Percentiles rank a stretch among this genome's conserved stretches.
Evolutionary conservation across 2,113 vertebrate species (phyloP).

Genomic region (Agapornis roseicollis): DNA sequence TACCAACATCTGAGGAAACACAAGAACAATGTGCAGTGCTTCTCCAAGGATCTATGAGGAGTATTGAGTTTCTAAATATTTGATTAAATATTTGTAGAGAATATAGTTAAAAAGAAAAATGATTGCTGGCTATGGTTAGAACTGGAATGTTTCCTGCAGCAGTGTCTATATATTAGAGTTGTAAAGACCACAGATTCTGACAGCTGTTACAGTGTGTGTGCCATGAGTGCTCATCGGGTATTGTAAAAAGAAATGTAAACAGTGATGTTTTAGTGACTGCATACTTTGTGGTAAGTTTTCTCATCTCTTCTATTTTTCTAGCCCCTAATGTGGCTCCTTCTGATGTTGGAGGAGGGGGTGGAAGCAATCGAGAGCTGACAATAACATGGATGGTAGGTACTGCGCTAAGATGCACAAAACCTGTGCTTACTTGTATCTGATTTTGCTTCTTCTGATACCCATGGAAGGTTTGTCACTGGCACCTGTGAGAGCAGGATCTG

Average conservation of each 20-base stretch:
- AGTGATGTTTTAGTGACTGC: not conserved
- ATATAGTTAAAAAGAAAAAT: not conserved
- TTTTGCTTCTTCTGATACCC: not conserved
- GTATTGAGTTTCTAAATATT: not conserved
- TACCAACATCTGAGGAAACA: not conserved
- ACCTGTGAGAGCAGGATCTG: not conserved
- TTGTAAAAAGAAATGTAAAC: constrained; percentile 7
- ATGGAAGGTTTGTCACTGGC: not conserved
- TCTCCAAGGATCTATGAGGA: not conserved
- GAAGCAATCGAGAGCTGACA: constrained; percentile 89
- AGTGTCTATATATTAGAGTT: constrained; percentile 69
- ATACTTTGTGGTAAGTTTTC: not conserved
- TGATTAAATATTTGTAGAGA: not conserved
- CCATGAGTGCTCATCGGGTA: constrained; percentile 33
- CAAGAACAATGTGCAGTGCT: not conserved
- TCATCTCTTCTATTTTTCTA: constrained; percentile 72
- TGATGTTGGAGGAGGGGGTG: constrained; percentile 90
- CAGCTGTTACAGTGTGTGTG: constrained; percentile 42
- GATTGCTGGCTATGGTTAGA: not conserved
- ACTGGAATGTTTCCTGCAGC: not conserved
- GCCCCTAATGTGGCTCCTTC: constrained; percentile 95
- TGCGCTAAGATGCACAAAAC: not conserved
- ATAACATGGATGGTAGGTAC: constrained; percentile 93
- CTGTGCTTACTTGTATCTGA: not conserved
- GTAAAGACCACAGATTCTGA: constrained; percentile 54